Base-by-base conservation (phyloP, 2,113 vertebrate species). In the Opisthocomus hoazin region DNA sequence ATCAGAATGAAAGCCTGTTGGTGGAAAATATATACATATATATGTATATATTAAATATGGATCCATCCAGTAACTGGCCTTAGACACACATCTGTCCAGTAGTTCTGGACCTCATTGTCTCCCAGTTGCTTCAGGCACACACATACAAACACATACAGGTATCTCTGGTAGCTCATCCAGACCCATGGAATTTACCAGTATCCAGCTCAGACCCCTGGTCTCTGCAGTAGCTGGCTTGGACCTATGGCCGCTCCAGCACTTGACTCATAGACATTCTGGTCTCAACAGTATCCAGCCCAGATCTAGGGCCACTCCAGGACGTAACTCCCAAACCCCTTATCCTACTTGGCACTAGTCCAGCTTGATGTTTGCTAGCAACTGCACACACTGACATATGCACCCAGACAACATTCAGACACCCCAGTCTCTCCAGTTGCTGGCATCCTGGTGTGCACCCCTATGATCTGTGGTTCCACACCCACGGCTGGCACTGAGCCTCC, bases 251-350 rank as follows among this genome's bases (percentile, higher is more conserved):
- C 32, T 57, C 5, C 10, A 43, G 19, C 3, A 64, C 29, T 18
- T 9, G 70, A 1, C 4, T 11, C 22, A 56, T 45, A 75, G n/a
- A 71, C 4, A 2, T 48, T 32, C 39, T 71, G 3, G 4, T 66
- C 21, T 74, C 46, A 77, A 1, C 0, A 0, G 0, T 23, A 39
- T 4, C 6, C 34, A 56, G 17, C 0, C 1, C 19, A 84, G 36
- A 56, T 6, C 34, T 20, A 61, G 5, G 5, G 4, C 20, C 36
- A 76, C 20, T 58, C 6, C 2, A 56, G 2, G 6, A n/a, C 0
- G 0, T 30, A 14, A 4, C 9, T 86, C 4, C 17, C 58, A 77
- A 30, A 46, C 2, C 3, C 13, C 6, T 77, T 43, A 15, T 24
- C 30, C 16, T 60, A 21, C 13, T 68, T 56, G 11, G 8, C 21